Evolutionary conservation across 2,113 vertebrate species (phyloP).

Genomic region (Alaudala cheleensis): DNA sequence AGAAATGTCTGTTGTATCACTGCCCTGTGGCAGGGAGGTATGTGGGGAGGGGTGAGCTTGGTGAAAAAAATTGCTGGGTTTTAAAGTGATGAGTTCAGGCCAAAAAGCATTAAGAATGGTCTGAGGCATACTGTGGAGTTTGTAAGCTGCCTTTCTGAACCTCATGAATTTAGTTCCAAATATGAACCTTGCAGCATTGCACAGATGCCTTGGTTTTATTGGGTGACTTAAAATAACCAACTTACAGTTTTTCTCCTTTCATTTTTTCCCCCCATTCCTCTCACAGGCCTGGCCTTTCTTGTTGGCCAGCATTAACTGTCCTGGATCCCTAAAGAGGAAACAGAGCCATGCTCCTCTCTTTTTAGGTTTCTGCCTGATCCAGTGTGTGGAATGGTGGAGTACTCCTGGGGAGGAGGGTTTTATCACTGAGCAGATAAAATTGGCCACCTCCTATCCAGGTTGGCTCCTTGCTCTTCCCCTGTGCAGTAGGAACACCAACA

Average conservation of each 20-base stretch:
- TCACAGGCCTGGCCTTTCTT: neutral
- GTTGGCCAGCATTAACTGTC: neutral
- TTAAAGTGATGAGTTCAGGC: neutral
- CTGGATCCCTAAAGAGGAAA: neutral
- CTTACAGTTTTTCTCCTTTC: neutral
- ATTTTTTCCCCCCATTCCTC: rapidly evolving
- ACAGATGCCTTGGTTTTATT: neutral
- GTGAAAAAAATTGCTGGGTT: neutral
- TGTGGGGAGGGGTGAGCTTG: neutral
- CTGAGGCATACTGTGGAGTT: neutral
- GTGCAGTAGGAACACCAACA: neutral
- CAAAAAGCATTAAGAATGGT: neutral
- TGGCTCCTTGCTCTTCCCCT: neutral
- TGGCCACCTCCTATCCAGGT: neutral
- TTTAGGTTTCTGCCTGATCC: neutral
- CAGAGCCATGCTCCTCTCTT: neutral
- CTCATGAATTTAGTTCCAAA: neutral
- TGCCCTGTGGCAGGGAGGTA: neutral
- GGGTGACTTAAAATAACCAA: slow-evolving; percentile 6
- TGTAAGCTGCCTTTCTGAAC: slow-evolving; percentile 9
- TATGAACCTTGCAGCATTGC: neutral
- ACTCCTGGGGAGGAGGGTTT: neutral
- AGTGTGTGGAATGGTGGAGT: neutral
- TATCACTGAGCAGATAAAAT: neutral
- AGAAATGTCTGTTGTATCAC: neutral